Percentiles rank a stretch among this genome's conserved stretches.
These are phyloP conservation scores for Falco punctatus DNA, from an alignment of 2,113 vertebrate genomes.

Conservation along the genomic window DNA sequence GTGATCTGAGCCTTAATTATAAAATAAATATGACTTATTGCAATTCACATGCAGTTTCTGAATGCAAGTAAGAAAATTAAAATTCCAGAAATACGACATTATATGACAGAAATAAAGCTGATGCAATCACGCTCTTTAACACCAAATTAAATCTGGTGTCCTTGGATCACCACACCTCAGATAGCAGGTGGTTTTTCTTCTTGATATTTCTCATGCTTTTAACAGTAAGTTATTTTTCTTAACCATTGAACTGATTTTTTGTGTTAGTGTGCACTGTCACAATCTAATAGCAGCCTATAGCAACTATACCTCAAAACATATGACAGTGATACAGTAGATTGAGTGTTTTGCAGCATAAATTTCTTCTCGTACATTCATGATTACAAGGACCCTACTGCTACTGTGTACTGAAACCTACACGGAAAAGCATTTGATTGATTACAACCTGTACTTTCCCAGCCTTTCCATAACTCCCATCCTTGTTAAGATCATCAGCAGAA, in stretches of 20 bases:
- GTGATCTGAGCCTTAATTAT: background rate
- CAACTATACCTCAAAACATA: background rate
- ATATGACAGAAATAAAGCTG: background rate
- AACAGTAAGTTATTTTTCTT: background rate
- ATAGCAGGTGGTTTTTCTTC: background rate
- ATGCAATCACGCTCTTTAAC: background rate
- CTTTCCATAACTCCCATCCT: background rate
- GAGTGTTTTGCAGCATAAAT: background rate
- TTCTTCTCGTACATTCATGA: background rate
- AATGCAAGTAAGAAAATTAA: background rate
- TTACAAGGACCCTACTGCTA: background rate
- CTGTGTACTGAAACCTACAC: background rate
- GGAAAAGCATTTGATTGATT: background rate
- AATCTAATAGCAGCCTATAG: background rate
- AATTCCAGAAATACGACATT: background rate
- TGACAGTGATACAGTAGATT: background rate
- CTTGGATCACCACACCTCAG: background rate
- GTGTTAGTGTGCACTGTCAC: background rate
- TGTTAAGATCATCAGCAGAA: background rate
- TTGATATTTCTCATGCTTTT: background rate
- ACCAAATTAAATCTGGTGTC: background rate
- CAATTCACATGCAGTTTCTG: background rate
- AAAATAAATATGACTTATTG: background rate
- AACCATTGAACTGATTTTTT: background rate
- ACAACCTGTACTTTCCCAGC: background rate